These are phyloP conservation scores for Physocephala rufipes DNA, from an alignment of 2,888 invertebrate species.

Conservation along the genomic window DNA sequence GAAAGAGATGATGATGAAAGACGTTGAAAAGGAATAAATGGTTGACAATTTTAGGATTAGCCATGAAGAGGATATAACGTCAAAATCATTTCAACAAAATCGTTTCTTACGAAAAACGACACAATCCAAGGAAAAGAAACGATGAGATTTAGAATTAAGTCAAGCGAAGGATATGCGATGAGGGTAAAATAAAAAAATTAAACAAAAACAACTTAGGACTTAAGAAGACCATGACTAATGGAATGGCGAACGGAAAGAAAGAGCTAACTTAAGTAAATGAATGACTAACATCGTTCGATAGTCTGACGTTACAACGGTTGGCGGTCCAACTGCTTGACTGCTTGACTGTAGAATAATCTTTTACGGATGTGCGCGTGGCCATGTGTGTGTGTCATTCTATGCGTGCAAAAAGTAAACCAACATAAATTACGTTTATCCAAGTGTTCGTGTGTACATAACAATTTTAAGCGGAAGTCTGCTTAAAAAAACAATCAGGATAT, in stretches of 20 bases:
- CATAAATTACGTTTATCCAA: conserved; percentile 30
- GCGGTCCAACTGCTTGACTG: background rate
- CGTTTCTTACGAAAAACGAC: conserved; percentile 8
- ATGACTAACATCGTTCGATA: background rate
- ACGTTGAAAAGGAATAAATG: background rate
- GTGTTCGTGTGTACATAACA: background rate
- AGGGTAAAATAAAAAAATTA: no score
- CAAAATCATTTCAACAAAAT: conserved; percentile 27
- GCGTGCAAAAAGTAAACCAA: conserved; percentile 26
- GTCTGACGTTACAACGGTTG: background rate
- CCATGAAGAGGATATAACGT: conserved; percentile 12
- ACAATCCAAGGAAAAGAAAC: conserved; percentile 12
- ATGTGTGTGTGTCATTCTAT: no score
- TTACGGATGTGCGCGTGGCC: background rate
- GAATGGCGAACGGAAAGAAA: background rate
- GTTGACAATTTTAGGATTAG: background rate
- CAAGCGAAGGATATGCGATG: background rate
- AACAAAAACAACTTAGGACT: no score
- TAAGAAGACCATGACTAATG: background rate
- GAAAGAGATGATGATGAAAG: background rate
- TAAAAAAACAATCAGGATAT: background rate
- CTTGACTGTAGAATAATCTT: background rate
- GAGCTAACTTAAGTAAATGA: background rate
- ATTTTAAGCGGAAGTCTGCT: conserved; percentile 6
- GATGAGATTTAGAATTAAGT: conserved; percentile 2